phyloP scores from a whole-genome alignment of 2,888 invertebrate species.

The Erynnis tages region DNA sequence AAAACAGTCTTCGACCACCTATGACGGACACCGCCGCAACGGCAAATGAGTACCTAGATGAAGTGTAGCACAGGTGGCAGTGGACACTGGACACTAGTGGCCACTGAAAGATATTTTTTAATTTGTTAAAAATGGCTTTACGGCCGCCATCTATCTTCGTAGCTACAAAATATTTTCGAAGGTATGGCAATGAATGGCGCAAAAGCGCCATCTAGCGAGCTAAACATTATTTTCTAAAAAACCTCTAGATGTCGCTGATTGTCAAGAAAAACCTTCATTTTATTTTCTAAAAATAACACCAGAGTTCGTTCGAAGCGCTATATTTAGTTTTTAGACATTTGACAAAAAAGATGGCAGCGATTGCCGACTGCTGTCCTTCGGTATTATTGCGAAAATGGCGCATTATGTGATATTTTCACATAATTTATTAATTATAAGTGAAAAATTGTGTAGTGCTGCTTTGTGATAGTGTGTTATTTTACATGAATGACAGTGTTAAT shows the following conservation, averaged over 20 bases:
- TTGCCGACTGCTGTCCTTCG: constrained; percentile 77
- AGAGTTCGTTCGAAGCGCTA: constrained; percentile 80
- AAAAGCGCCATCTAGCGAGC: neutral
- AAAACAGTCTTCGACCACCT: too few relatives aligned
- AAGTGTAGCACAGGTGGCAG: too few relatives aligned
- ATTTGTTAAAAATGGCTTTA: too few relatives aligned
- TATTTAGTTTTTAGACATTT: constrained; percentile 81
- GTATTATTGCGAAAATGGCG: constrained; percentile 78
- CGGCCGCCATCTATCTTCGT: constrained; percentile 49
- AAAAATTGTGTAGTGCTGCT: constrained; percentile 75
- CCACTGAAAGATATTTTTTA: too few relatives aligned
- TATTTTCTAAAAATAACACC: constrained; percentile 80
- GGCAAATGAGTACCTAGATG: too few relatives aligned
- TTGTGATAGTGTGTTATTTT: constrained; percentile 76
- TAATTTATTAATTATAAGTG: constrained; percentile 72
- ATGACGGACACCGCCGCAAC: too few relatives aligned
- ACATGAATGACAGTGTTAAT: constrained; percentile 73
- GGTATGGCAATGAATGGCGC: too few relatives aligned
- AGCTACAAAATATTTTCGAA: too few relatives aligned
- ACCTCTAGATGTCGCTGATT: constrained; percentile 54
- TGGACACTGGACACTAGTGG: too few relatives aligned
- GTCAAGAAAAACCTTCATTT: constrained; percentile 37
- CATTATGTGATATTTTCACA: constrained; percentile 78
- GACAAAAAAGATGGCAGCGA: constrained; percentile 82
- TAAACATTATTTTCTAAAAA: neutral